phyloP scores from a whole-genome alignment of 2,888 invertebrate species.

The Andrena marginata region DNA sequence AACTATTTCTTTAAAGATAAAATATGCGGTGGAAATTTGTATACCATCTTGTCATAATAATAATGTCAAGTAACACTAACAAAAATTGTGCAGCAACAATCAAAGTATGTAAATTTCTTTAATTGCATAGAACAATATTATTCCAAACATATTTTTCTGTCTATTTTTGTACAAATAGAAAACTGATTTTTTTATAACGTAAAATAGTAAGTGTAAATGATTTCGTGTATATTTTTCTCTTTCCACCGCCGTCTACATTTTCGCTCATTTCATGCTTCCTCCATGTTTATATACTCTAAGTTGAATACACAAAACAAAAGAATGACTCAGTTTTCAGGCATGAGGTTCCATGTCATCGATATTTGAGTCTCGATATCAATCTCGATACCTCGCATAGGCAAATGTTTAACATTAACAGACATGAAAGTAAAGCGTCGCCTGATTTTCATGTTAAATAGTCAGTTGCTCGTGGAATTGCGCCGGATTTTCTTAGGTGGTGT shows the following conservation, averaged over 20 bases:
- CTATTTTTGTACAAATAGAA: neutral
- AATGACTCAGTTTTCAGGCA: neutral
- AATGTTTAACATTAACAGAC: slow-evolving; percentile 5
- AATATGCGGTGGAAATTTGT: neutral
- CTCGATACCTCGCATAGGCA: slow-evolving; percentile 39
- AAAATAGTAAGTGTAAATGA: neutral
- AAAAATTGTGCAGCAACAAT: neutral
- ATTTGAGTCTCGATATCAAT: slow-evolving; percentile 34
- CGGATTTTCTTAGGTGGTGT: slow-evolving; percentile 21
- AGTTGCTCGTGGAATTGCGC: slow-evolving; percentile 24
- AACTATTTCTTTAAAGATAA: neutral
- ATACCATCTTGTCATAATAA: neutral
- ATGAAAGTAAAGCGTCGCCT: neutral
- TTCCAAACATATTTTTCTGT: neutral
- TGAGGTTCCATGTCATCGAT: slow-evolving; percentile 34
- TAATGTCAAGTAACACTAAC: neutral
- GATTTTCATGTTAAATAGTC: slow-evolving; percentile 16
- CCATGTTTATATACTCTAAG: too few relatives aligned
- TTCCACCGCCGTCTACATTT: too few relatives aligned
- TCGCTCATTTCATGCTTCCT: too few relatives aligned
- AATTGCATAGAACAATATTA: neutral
- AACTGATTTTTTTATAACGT: neutral
- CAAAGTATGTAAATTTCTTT: neutral
- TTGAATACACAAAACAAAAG: slow-evolving; percentile 2
- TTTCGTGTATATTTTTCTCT: neutral